Evolutionary conservation across 2,888 invertebrate genomes (phyloP), one percentile per base, ranked within the genome.

Genomic region (Platycheirus albimanus): DNA sequence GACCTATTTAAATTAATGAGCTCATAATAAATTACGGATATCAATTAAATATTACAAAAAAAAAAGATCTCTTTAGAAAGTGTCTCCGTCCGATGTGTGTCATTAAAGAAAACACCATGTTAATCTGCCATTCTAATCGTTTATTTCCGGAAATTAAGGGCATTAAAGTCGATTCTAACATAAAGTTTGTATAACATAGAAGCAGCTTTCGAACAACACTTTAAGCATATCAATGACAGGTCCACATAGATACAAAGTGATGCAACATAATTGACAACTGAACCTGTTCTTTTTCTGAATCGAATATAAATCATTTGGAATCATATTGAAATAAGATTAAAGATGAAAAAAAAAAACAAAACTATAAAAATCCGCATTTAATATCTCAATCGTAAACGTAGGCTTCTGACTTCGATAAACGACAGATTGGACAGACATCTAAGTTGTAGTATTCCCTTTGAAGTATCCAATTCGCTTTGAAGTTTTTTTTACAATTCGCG

Each of bases 81-180:
- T 45, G 13, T 28, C 13, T 3, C 10, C n/a, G 13, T 4, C 10
- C n/a, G 13, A 54, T 33, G 33, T 67, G 20, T 67, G 52, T 30
- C 20, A 61, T 33, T n/a, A 11, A 64, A 64, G 10, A 64, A 36
- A 49, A 20, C 20, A 58, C 30, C 28, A 15, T 36, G 19, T 54
- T 15, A 58, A 70, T 17, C 15, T 24, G n/a, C 6, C 13, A 33
- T 43, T 64, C 10, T 56, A 77, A 77, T 70, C 63, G 54, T 30
- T 43, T 70, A 47, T 49, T 77, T 77, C 76, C 76, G 76, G 63
- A 56, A 47, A 70, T 77, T 56, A 64, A 54, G 69, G 45, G 63
- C 30, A 76, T 41, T 63, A 47, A 76, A 76, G 19, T 24, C n/a
- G 36, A 8, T 70, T 13, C 45, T 69, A n/a, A 43, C 1, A 33